Evolutionary conservation across 2,797 vertebrate genomes (phyloP), one percentile per base, ranked within the genome.

Genomic region (Onychomys arenicola): DNA sequence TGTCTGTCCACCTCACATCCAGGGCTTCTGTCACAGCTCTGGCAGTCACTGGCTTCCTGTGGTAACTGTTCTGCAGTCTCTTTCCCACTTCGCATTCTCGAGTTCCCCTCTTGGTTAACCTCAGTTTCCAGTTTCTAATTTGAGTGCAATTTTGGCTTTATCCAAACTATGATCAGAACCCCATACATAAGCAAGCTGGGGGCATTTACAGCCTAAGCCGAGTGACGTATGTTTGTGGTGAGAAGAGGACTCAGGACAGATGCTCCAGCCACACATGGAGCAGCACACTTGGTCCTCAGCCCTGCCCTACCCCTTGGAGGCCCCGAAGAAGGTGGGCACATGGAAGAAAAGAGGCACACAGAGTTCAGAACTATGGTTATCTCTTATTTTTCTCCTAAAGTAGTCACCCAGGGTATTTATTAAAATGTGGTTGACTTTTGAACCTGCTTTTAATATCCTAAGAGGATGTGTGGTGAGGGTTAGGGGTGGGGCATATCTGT

Each of bases 141-240:
- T 37, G 46, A 46, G 21, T 14, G 1, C 76, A 17, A 34, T 87
- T 94, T 90, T 83, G 94, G 92, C 46, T 96, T 92, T 61, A 46
- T 78, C 87, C 59, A 75, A 65, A 83, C 92, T 73, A 7, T 73
- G 61, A 59, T 89, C 57, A 73, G 40, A 69, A 34, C 12, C 75
- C 59, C 1, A 12, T 3, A 80, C 19, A 23, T 17, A 27, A 3
- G 59, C 43, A 81, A 59, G 34, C 4, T 17, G 27, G 84, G 67
- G 37, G 7, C 5, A 0, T 23, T 63, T 27, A 49, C 55, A 82
- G 32, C 32, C 32, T 19, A 29, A 49, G 12, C 25, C 8, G 13
- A 14, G 1, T 3, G n/a, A 17, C 14, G 1, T 29, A 9, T n/a
- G 27, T 57, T 73, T 52, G 84, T n/a, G 83, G 88, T 32, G 55